Percentiles rank a stretch among this genome's conserved stretches.
Conservation (phyloP, 2,797 vertebrate genomes). For the Decapterus maruadsi region DNA sequence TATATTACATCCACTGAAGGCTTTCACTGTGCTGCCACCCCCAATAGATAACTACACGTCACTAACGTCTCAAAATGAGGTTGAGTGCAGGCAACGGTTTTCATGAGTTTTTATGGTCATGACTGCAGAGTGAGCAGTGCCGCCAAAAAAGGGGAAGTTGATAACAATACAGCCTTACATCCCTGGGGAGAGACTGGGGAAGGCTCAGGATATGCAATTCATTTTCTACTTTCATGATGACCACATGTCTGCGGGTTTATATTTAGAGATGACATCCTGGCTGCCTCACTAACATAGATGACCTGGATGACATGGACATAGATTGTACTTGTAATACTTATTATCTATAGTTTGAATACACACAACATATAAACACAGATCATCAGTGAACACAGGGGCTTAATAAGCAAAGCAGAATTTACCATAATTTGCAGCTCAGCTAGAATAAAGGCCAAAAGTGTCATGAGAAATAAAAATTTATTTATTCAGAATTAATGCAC, state of each 20-base stretch:
- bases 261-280: not conserved
- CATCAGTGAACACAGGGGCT: not conserved
- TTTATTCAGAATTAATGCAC: constrained; percentile 55
- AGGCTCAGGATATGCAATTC: constrained; percentile 7
- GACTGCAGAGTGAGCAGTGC: not conserved
- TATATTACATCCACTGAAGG: constrained; percentile 57
- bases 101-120: constrained; percentile 20
- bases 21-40: constrained; percentile 68
- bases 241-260: not conserved
- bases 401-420: constrained; percentile 8
- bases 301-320: too few species aligned
- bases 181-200: constrained; percentile 33
- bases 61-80: constrained; percentile 6
- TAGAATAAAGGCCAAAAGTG: constrained; percentile 16
- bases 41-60: not conserved
- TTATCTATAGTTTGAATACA: not conserved
- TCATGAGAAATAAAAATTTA: constrained; percentile 29
- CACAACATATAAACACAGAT: not conserved
- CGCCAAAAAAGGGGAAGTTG: constrained; percentile 64
- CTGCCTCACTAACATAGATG: not conserved
- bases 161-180: constrained; percentile 50
- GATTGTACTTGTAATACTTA: too few species aligned
- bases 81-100: not conserved
- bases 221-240: not conserved
- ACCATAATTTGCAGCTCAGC: not conserved